Percentiles rank a stretch among this genome's conserved stretches.
Conservation (phyloP, 1,140 invertebrate genomes). For the Monomorium pharaonis region DNA sequence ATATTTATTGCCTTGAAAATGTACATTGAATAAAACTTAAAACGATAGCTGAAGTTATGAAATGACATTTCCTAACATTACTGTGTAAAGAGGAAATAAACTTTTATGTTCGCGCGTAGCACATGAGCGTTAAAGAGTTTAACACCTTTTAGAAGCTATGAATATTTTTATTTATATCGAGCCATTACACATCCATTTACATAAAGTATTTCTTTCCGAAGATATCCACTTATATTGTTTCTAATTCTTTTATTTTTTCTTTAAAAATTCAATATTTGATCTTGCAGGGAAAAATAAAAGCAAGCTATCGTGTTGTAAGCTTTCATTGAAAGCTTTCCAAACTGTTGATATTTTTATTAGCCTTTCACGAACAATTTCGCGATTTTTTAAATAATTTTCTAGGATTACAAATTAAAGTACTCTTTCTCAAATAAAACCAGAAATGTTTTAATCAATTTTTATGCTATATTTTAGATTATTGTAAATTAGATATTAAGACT, state of each 20-base stretch:
- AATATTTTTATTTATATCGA: conserved; percentile 53
- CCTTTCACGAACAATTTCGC: background rate
- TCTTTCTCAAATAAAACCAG: background rate
- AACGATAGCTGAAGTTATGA: conserved; percentile 32
- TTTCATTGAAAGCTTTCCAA: background rate
- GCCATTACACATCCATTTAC: conserved; percentile 8
- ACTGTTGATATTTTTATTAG: conserved; percentile 28
- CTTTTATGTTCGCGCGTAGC: conserved; percentile 31
- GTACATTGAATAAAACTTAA: background rate
- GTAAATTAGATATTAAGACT: background rate
- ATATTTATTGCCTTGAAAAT: conserved; percentile 6
- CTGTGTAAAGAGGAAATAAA: conserved; percentile 42
- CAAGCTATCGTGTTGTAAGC: background rate
- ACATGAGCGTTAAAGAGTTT: conserved; percentile 19
- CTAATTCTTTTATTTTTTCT: background rate
- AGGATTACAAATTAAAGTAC: background rate
- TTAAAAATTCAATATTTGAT: background rate
- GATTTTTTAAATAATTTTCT: background rate
- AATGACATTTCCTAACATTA: conserved; percentile 25
- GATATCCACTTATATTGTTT: background rate
- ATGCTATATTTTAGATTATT: background rate
- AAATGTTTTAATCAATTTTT: background rate
- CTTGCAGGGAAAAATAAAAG: background rate
- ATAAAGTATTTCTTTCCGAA: background rate
- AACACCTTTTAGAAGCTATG: conserved; percentile 38